Percentiles rank a stretch among this genome's conserved stretches.
Conservation (phyloP, 2,113 vertebrate species). For the Engystomops pustulosus region DNA sequence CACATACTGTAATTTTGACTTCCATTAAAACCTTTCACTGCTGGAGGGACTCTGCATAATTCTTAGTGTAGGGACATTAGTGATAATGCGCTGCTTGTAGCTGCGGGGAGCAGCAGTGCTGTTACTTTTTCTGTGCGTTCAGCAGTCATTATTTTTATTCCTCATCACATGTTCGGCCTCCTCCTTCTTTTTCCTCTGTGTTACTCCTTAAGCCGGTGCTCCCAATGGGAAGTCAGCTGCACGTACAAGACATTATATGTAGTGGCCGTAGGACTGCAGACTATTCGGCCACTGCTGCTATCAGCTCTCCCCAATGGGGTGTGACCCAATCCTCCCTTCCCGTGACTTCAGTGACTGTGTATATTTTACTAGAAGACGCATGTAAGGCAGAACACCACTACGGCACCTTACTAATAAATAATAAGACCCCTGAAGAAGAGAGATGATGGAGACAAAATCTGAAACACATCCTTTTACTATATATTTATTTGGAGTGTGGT, state of each 20-base stretch:
- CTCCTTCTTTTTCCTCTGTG: neutral
- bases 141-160: constrained; percentile 48
- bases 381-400: no score
- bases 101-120: constrained; percentile 24
- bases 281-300: neutral
- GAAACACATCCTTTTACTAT: no score
- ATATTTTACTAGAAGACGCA: neutral
- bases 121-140: constrained; percentile 11
- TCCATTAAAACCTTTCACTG: neutral
- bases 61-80: neutral
- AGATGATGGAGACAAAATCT: no score
- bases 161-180: constrained; percentile 17
- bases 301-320: neutral
- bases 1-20: neutral
- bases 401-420: neutral
- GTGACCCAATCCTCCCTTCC: neutral
- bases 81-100: neutral
- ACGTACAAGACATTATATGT: neutral
- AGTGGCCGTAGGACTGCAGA: neutral
- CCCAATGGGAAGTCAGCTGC: neutral
- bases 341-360: constrained; percentile 6
- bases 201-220: neutral
- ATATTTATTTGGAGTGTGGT: no score
- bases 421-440: no score
- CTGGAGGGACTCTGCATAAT: constrained; percentile 34